Evolutionary conservation across 2,797 vertebrate species (phyloP).

Genomic region (Acomys russatus): DNA sequence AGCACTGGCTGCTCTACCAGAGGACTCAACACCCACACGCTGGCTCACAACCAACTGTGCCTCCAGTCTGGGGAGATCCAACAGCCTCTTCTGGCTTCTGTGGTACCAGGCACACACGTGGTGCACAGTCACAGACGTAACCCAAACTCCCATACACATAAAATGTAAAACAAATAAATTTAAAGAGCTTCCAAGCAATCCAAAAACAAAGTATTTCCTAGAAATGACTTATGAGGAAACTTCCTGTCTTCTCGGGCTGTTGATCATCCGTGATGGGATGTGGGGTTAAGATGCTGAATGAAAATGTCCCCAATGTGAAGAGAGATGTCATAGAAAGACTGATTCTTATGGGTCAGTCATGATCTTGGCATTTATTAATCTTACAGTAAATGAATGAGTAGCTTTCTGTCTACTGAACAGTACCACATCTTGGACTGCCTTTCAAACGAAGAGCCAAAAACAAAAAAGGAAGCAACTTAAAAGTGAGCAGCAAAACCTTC

Average conservation of each 20-base stretch:
- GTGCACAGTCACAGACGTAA: neutral
- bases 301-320: neutral
- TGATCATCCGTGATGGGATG: neutral
- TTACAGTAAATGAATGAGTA: neutral
- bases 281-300: neutral
- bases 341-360: neutral
- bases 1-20: neutral
- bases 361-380: neutral
- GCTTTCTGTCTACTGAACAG: neutral
- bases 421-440: slow-evolving; percentile 30
- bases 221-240: too few relatives aligned
- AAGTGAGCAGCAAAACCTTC: slow-evolving; percentile 12
- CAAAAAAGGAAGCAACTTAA: neutral
- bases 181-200: neutral
- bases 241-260: neutral
- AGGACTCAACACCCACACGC: neutral
- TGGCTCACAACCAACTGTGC: neutral
- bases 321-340: neutral
- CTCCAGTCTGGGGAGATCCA: neutral
- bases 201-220: neutral
- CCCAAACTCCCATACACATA: neutral
- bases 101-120: neutral
- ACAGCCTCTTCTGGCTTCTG: neutral
- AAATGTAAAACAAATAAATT: neutral
- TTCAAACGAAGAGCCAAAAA: neutral